Evolutionary conservation across 2,113 vertebrate species (phyloP).

Genomic region (Oryzias javanicus): DNA sequence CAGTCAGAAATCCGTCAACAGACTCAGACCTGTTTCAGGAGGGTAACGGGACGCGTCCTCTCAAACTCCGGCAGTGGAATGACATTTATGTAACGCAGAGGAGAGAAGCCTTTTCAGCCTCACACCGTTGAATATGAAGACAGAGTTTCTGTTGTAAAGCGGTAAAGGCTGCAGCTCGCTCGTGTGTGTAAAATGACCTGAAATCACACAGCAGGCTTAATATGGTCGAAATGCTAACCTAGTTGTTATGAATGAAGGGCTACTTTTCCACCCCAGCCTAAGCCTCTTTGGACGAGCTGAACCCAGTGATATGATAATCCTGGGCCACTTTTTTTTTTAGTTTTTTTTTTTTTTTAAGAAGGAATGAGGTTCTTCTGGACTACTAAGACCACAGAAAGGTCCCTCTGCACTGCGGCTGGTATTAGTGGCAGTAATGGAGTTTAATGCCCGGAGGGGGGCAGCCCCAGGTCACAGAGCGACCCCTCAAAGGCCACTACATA

Average conservation of each 20-base stretch:
- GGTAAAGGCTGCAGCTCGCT: too few species aligned
- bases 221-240: constrained; percentile 17
- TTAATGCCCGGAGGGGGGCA: background rate
- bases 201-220: constrained; percentile 8
- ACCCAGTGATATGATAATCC: constrained; percentile 36
- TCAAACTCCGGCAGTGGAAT: too few species aligned
- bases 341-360: background rate
- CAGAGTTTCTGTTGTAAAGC: background rate
- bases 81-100: too few species aligned
- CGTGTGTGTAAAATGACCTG: too few species aligned
- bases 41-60: background rate
- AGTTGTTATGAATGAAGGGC: constrained; percentile 23
- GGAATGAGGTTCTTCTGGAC: constrained; percentile 21
- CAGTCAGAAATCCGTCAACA: background rate
- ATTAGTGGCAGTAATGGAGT: background rate
- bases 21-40: background rate
- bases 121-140: too few species aligned
- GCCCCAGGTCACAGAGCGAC: constrained; percentile 2
- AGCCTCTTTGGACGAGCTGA: constrained; percentile 47
- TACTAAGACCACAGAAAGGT: constrained; percentile 1
- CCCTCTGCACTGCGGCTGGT: background rate
- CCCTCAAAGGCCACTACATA: constrained; percentile 8
- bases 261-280: constrained; percentile 33
- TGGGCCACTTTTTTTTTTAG: background rate
- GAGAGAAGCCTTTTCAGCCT: too few species aligned